Evolutionary conservation across 2,888 invertebrate species (phyloP).

Genomic region (Sesia bembeciformis): DNA sequence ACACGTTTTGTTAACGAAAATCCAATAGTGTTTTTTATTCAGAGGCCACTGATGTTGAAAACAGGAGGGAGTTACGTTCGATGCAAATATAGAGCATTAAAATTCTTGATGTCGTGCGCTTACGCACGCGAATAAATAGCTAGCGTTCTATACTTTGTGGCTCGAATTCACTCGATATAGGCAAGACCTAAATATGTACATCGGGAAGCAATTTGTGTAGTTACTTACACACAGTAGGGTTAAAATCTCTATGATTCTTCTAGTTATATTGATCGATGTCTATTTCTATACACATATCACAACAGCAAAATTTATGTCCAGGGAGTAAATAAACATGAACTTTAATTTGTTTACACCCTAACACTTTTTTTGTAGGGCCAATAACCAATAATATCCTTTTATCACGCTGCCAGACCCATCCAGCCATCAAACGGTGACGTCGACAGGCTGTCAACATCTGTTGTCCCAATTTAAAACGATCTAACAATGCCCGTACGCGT

Average conservation of each 20-base stretch:
- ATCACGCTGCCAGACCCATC: slow-evolving; percentile 47
- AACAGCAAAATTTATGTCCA: too few relatives aligned
- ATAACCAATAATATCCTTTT: slow-evolving; percentile 43
- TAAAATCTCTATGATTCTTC: too few relatives aligned
- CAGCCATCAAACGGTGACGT: slow-evolving; percentile 48
- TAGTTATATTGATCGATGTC: too few relatives aligned
- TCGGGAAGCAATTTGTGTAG: too few relatives aligned
- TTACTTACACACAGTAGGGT: too few relatives aligned
- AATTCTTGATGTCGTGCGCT: slow-evolving; percentile 20
- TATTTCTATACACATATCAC: too few relatives aligned
- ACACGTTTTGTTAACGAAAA: not conserved
- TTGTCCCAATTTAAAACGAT: slow-evolving; percentile 58
- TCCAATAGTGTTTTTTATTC: not conserved
- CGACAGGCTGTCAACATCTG: slow-evolving; percentile 62
- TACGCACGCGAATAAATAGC: slow-evolving; percentile 22
- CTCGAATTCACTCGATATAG: too few relatives aligned
- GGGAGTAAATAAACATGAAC: too few relatives aligned
- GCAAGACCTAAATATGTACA: too few relatives aligned
- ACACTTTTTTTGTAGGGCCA: slow-evolving; percentile 19
- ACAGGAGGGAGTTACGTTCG: slow-evolving; percentile 12
- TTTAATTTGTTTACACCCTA: not conserved
- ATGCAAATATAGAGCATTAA: slow-evolving; percentile 21
- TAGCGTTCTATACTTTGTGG: not conserved
- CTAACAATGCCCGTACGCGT: slow-evolving; percentile 15
- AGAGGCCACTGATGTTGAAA: not conserved